Evolutionary conservation across 2,888 invertebrate species (phyloP), one percentile per base, ranked within the genome.

Genomic region (Standfussiana lucernea): DNA sequence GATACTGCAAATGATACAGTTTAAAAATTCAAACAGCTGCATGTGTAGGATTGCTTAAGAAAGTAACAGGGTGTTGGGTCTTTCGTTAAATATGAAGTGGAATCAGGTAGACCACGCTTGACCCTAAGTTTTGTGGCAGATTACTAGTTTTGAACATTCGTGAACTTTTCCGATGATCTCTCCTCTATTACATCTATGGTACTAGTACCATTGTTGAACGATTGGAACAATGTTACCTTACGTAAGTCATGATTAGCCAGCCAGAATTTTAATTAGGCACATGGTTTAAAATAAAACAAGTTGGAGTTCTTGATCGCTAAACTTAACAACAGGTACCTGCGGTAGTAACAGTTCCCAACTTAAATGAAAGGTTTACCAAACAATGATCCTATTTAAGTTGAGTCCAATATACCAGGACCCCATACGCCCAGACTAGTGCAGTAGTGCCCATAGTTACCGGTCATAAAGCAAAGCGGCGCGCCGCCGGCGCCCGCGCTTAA

Each of bases 401-500:
- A 73, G 28, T 35, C 47, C 66, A 67, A 70, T 65, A 53, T 83
- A 88, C 87, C 71, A 88, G 83, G 86, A 77, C 65, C 69, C n/a
- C 86, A 87, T 88, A 86, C 64, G 75, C 32, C 59, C 65, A 70
- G 42, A 75, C 73, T 75, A 82, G 83, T 81, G 72, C 75, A 80
- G 71, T 72, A 81, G 80, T 80, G 70, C 71, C 76, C 64, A 83
- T 73, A 80, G 83, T 79, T 82, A 85, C 84, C 80, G 79, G 81
- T 82, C 85, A 86, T 88, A 88, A 88, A 86, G 83, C 72, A 85
- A 77, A 70, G 75, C 80, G 88, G 79, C 81, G 77, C 81, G 85
- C 84, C 79, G 86, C 84, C 79, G 86, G 85, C 85, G 80, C 84
- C 86, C 79, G 83, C 82, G 88, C 74, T 83, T 72, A 86, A 88